Percentiles rank a stretch among this genome's conserved stretches.
These are phyloP conservation scores for Pontoporia blainvillei DNA, from an alignment of 2,113 vertebrate species.

Conservation along the genomic window DNA sequence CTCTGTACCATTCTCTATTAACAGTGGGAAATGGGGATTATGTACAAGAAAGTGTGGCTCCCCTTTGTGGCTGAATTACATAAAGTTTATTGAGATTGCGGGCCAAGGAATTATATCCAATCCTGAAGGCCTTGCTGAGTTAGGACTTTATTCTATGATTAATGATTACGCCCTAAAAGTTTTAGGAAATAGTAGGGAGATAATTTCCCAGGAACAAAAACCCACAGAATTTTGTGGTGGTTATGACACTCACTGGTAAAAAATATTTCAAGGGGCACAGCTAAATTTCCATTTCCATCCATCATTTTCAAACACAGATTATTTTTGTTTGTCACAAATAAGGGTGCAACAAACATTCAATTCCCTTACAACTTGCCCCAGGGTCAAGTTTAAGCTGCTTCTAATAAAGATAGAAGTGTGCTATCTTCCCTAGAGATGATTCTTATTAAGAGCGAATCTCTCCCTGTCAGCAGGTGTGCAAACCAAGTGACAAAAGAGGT, in stretches of 20 bases:
- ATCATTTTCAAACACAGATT: neutral
- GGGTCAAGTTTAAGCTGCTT: neutral
- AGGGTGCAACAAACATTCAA: neutral
- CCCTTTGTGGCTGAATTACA: neutral
- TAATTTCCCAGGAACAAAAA: neutral
- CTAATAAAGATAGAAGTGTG: neutral
- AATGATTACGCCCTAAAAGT: neutral
- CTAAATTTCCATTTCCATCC: neutral
- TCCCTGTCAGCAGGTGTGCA: slow-evolving; percentile 43
- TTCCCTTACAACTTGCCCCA: neutral
- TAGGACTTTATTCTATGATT: neutral
- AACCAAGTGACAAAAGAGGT: neutral
- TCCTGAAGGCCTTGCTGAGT: neutral
- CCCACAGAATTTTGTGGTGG: neutral
- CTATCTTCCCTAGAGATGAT: neutral
- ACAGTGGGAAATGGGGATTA: neutral
- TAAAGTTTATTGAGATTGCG: neutral
- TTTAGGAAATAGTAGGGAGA: neutral
- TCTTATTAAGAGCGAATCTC: neutral
- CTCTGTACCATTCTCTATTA: fast-evolving
- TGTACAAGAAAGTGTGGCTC: neutral
- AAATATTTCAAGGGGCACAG: neutral
- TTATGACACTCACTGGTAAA: neutral
- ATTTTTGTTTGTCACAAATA: neutral
- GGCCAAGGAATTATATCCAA: neutral